These are phyloP conservation scores for Linnaemya tessellans DNA, from an alignment of 2,888 invertebrate species.

Conservation along the genomic window DNA sequence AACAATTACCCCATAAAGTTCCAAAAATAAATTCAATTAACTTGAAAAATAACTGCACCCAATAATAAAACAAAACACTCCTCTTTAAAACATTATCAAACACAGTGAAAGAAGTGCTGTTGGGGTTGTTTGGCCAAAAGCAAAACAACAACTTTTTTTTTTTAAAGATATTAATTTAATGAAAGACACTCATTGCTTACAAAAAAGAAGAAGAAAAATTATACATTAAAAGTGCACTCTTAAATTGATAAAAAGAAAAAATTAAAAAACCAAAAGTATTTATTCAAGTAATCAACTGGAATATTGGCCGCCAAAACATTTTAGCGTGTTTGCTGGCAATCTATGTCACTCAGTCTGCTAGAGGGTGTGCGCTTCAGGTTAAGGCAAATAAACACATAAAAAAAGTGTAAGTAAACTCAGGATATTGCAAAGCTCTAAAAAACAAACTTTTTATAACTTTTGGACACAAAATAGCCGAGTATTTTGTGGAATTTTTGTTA, in stretches of 20 bases:
- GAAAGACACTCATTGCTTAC: neutral
- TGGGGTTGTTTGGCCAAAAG: conserved; percentile 2
- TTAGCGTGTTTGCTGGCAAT: conserved; percentile 48
- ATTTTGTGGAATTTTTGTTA: conserved; percentile 3
- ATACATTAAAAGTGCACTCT: conserved; percentile 58
- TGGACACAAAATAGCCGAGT: conserved; percentile 14
- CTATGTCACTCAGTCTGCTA: conserved; percentile 24
- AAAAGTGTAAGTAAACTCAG: neutral
- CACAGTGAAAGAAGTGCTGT: neutral
- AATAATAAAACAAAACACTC: conserved; percentile 37
- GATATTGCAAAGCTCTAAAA: neutral
- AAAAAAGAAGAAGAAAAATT: conserved; percentile 26
- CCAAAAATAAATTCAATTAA: conserved; percentile 34
- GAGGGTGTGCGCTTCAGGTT: neutral
- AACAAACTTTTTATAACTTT: conserved; percentile 33
- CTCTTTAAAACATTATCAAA: neutral
- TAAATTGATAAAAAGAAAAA: neutral
- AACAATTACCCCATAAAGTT: neutral
- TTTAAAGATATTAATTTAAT: neutral
- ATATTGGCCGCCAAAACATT: conserved; percentile 36
- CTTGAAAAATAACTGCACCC: conserved; percentile 43
- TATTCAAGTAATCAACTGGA: conserved; percentile 36
- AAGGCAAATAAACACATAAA: neutral
- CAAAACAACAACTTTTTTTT: conserved; percentile 7
- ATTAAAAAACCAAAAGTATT: conserved; percentile 3